These are phyloP conservation scores for Ophthalmolycus amberensis DNA, from an alignment of 2,113 vertebrate genomes.

Conservation along the genomic window DNA sequence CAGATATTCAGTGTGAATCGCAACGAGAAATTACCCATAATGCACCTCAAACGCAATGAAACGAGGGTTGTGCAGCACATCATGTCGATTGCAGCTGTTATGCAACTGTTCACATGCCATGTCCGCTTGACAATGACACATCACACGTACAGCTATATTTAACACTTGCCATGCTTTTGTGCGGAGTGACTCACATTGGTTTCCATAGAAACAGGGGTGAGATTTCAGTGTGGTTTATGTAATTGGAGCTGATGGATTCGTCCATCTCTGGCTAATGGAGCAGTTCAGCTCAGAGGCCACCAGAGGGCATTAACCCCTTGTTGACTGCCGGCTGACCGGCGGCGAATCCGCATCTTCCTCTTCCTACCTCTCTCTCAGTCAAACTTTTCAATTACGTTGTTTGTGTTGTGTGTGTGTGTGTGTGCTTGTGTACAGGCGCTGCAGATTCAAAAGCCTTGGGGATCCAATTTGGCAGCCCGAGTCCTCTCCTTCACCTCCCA, in stretches of 20 bases:
- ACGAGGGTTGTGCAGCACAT: background rate
- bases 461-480: conserved; percentile 57
- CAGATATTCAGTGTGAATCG: too few relatives aligned
- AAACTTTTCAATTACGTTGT: conserved; percentile 6
- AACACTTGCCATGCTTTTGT: conserved; percentile 61
- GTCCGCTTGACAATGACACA: conserved; percentile 66
- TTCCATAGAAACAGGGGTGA: conserved; percentile 71
- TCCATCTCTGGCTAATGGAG: conserved; percentile 62
- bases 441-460: conserved; percentile 45
- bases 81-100: conserved; percentile 57
- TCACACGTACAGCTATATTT: conserved; percentile 68
- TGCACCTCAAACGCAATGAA: conserved; percentile 8
- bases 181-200: conserved; percentile 62
- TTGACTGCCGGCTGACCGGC: background rate
- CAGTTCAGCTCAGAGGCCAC: conserved; percentile 48
- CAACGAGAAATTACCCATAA: conserved; percentile 8
- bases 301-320: conserved; percentile 65
- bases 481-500: conserved; percentile 57
- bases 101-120: conserved; percentile 53
- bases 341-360: background rate
- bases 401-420: background rate
- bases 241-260: conserved; percentile 62
- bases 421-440: conserved; percentile 1
- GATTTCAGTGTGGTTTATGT: conserved; percentile 62
- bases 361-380: background rate